Conservation (phyloP, 2,888 invertebrate genomes). For the Entomobrya multifasciata region DNA sequence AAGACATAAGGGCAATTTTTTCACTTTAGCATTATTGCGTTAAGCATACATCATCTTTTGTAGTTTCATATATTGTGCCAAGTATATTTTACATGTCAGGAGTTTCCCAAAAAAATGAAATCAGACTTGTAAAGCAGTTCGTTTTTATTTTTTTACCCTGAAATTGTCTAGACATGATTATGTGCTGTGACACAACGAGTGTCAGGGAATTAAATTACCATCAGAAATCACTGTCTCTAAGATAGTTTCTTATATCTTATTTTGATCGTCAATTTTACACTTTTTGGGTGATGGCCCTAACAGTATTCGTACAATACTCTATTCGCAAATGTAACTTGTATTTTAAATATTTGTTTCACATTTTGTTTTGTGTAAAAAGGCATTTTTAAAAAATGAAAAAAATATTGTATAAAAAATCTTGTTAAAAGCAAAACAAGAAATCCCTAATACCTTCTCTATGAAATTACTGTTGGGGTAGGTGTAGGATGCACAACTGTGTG, state of each 20-base stretch:
- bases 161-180: no score
- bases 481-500: no score
- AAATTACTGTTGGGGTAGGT: conserved; percentile 34
- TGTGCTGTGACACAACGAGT: conserved; percentile 71
- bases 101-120: conserved; percentile 19
- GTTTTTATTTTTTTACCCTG: no score
- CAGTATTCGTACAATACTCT: background rate
- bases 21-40: background rate
- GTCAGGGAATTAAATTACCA: no score
- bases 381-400: background rate
- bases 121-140: conserved; percentile 26
- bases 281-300: no score
- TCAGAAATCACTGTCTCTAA: no score
- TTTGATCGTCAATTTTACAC: no score
- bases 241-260: no score
- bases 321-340: background rate
- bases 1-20: background rate
- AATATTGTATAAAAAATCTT: background rate
- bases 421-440: background rate
- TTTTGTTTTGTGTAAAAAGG: background rate
- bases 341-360: background rate
- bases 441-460: background rate
- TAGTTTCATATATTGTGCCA: no score
- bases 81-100: conserved; percentile 41
- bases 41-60: no score